Conservation (phyloP, 2,888 invertebrate genomes). For the Agrochola macilenta region DNA sequence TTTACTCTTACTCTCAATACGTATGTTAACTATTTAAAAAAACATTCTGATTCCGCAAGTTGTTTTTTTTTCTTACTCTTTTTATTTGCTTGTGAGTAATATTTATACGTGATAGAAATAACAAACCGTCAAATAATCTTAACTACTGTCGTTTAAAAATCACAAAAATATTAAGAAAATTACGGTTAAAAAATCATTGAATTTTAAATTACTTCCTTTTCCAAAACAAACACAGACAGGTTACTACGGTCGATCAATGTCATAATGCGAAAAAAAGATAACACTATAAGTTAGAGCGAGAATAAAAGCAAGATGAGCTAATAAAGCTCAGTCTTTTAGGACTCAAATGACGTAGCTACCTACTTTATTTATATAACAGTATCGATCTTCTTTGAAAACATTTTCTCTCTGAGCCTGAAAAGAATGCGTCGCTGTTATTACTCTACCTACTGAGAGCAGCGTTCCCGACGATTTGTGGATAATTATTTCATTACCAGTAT, state of each 20-base stretch:
- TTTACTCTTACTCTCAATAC: not conserved
- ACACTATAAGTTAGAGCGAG: slow-evolving; percentile 23
- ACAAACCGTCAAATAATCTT: not conserved
- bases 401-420: not conserved
- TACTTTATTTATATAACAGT: slow-evolving; percentile 32
- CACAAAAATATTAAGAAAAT: not conserved
- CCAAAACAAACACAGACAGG: not conserved
- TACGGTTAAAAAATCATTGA: not conserved
- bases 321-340: slow-evolving; percentile 23
- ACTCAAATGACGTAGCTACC: slow-evolving; percentile 20
- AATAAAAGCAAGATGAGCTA: slow-evolving; percentile 16
- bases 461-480: not conserved
- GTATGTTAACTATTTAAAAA: not conserved
- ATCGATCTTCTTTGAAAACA: slow-evolving; percentile 18
- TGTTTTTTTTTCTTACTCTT: not conserved
- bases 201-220: slow-evolving; percentile 1
- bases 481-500: not conserved
- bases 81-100: not conserved
- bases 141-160: not conserved
- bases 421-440: not conserved
- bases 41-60: not conserved
- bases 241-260: slow-evolving; percentile 24
- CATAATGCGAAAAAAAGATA: slow-evolving; percentile 19
- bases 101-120: too few relatives aligned
- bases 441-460: not conserved